These are phyloP conservation scores for Tiliqua scincoides DNA, from an alignment of 2,113 vertebrate species.

Conservation along the genomic window DNA sequence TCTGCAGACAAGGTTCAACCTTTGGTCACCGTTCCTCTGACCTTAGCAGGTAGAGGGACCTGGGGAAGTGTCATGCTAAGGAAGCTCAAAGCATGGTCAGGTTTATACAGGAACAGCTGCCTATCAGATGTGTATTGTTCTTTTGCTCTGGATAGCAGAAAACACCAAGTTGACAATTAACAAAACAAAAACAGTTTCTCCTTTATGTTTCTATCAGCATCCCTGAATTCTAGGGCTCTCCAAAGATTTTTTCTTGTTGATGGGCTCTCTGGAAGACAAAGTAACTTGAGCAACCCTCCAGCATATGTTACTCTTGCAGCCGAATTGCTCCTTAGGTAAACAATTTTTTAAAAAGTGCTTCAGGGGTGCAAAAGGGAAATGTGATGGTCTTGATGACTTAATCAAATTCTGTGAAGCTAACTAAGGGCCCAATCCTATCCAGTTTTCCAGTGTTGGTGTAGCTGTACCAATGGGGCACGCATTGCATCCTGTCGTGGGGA, in stretches of 20 bases:
- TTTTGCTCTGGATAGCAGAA: background rate
- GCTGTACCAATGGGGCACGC: no score
- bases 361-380: background rate
- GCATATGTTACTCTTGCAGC: slow-evolving; percentile 42
- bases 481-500: no score
- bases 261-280: slow-evolving; percentile 42
- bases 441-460: no score
- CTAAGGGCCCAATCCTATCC: no score
- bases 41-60: no score
- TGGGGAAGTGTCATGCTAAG: no score
- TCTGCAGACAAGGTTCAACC: no score
- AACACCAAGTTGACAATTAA: background rate
- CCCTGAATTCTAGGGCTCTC: background rate
- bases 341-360: background rate
- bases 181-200: no score
- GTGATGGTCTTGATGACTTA: background rate
- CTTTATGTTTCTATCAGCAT: background rate
- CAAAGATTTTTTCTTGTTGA: slow-evolving; percentile 62
- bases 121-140: no score
- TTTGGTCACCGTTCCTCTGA: no score
- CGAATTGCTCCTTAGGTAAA: slow-evolving; percentile 55
- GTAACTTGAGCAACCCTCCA: slow-evolving; percentile 41
- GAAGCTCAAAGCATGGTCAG: no score
- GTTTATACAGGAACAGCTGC: no score
- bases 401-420: background rate